These are phyloP conservation scores for Zosterops borbonicus DNA, from an alignment of 2,113 vertebrate genomes.

Conservation along the genomic window DNA sequence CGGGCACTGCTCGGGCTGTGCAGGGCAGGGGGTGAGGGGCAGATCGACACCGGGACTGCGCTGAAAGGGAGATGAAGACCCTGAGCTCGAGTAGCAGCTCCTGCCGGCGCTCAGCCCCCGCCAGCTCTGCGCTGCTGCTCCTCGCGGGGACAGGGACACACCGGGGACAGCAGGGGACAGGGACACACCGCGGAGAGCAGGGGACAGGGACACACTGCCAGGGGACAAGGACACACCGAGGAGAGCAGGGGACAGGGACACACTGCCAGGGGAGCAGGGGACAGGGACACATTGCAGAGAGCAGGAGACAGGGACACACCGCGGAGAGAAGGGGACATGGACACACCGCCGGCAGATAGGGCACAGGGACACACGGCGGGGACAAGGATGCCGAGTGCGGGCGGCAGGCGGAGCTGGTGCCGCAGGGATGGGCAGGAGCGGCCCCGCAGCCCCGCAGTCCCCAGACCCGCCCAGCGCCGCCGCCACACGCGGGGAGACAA, in stretches of 20 bases:
- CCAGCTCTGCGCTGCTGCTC: not conserved
- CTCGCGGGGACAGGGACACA: not conserved
- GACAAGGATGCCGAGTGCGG: not conserved
- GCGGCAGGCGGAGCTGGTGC: slow-evolving; percentile 39
- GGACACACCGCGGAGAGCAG: not conserved
- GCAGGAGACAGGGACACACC: too few relatives aligned
- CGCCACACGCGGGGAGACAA: not conserved
- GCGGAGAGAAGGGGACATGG: too few relatives aligned
- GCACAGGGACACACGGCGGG: not conserved
- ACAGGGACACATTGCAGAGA: not conserved
- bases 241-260: not conserved
- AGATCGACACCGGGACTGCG: rapidly evolving
- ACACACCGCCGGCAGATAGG: too few relatives aligned
- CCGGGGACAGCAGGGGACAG: too few relatives aligned
- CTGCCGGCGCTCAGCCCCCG: not conserved
- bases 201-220: not conserved
- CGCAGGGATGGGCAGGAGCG: not conserved
- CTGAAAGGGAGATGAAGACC: rapidly evolving
- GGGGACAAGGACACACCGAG: not conserved
- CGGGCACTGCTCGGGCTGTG: not conserved
- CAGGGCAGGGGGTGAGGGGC: not conserved
- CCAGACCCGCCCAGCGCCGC: not conserved
- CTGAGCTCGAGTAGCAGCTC: not conserved
- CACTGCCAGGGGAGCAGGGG: too few relatives aligned
- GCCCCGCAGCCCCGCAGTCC: not conserved